A percentile compares a stretch with the other conserved stretches of the same genome.
phyloP scores from a whole-genome alignment of 2,888 invertebrate species.

The Troglohyphantes excavatus region DNA sequence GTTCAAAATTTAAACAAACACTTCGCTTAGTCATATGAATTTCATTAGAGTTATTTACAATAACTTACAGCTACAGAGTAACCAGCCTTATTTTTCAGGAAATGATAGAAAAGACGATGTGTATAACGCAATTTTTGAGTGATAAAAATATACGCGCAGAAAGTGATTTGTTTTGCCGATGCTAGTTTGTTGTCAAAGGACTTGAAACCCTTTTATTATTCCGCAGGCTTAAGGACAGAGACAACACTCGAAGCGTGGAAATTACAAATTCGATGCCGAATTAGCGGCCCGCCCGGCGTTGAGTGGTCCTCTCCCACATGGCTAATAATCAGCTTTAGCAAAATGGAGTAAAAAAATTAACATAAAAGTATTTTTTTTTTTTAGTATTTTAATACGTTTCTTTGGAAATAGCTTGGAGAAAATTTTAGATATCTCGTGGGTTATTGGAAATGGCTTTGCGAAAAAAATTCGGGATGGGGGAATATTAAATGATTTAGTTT shows the following conservation, averaged over 20 bases:
- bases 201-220: constrained; percentile 75
- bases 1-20: no score
- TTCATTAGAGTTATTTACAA: no score
- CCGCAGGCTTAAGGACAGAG: constrained; percentile 61
- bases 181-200: constrained; percentile 71
- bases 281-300: constrained; percentile 30
- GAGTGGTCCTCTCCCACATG: constrained; percentile 38
- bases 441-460: no score
- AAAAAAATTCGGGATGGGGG: no score
- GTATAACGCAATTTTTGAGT: constrained; percentile 16
- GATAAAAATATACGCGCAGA: constrained; percentile 55
- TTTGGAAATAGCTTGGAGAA: background rate
- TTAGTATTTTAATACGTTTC: background rate
- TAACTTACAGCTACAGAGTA: no score
- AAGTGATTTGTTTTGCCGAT: constrained; percentile 69
- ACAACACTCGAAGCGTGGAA: constrained; percentile 66
- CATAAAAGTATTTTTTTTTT: constrained; percentile 2
- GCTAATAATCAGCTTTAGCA: constrained; percentile 54
- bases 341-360: constrained; percentile 19
- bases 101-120: no score
- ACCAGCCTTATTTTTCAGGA: no score
- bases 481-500: no score
- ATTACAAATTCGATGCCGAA: constrained; percentile 70
- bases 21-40: no score
- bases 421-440: background rate